Base-by-base conservation (phyloP, 1,140 invertebrate species). In the Macrotrachela quadricornifera region DNA sequence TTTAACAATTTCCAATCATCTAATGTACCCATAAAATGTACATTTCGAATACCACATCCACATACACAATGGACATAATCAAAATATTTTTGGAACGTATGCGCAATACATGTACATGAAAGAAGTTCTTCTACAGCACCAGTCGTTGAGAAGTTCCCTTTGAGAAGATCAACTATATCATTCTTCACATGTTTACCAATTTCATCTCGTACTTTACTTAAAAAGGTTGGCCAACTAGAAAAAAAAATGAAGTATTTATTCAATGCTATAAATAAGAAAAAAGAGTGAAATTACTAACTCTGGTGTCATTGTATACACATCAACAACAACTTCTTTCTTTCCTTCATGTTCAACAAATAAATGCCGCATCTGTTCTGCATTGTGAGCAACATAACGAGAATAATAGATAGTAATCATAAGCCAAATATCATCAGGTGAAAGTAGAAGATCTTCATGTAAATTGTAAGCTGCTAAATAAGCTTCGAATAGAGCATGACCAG, bases 341-440 rank as follows among this genome's bases (percentile, higher is more conserved):
- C 21, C 51, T 38, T 46, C 37, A 53, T 53, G 51, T 15, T 53
- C 51, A 18, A 53, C 51, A 46, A 53, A 53, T 4, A 18, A n/a
- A 30, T 10, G 1, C 12, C 51, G 13, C 13, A 53, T n/a, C 16
- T 53, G 11, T 13, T 53, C 30, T 11, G 51, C 44, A 15, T 53
- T 46, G 10, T 21, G 6, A 17, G 46, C 37, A 12, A 53, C 46
- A 21, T 53, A 41, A 39, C 16, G 3, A 8, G 51, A 46, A 40
- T 30, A 30, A n/a, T 44, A 43, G 18, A 37, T 48, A 9, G 41
- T 30, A 10, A 53, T 46, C 12, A 53, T 13, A 36, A 46, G 42
- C 51, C 51, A 53, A 48, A 53, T 48, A 3, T 46, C 38, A 38
- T 53, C 51, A 16, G 51, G 51, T n/a, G 51, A 43, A 40, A 53